phyloP scores from a whole-genome alignment of 2,888 invertebrate genomes.

The Stenodera caucasica region DNA sequence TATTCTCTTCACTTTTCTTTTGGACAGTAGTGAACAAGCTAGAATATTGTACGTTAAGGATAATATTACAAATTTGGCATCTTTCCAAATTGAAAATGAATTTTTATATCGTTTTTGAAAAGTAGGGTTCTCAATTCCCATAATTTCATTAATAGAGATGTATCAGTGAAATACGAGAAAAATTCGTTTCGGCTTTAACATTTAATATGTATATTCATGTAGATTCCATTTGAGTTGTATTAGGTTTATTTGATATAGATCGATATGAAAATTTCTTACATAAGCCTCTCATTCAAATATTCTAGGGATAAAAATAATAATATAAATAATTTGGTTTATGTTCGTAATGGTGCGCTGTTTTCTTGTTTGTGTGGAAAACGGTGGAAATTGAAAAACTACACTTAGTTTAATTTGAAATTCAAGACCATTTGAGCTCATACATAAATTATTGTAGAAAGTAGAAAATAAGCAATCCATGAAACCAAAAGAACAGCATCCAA shows the following conservation, averaged over 20 bases:
- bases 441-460: slow-evolving; percentile 28
- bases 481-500: slow-evolving; percentile 26
- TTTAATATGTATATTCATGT: too few relatives aligned
- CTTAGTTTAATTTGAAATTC: slow-evolving; percentile 30
- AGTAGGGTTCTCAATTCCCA: too few relatives aligned
- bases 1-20: too few relatives aligned
- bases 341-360: slow-evolving; percentile 7
- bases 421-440: slow-evolving; percentile 28
- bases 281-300: not conserved
- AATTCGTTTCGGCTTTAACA: too few relatives aligned
- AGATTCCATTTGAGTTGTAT: too few relatives aligned
- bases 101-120: not conserved
- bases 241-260: too few relatives aligned
- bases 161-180: too few relatives aligned
- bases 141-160: not conserved
- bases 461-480: slow-evolving; percentile 31
- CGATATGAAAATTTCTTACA: too few relatives aligned
- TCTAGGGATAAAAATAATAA: not conserved
- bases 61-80: not conserved
- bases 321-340: slow-evolving; percentile 10
- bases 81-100: not conserved
- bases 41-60: not conserved
- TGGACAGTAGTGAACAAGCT: not conserved
- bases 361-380: slow-evolving; percentile 8
- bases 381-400: slow-evolving; percentile 27